phyloP scores from a whole-genome alignment of 2,797 vertebrate genomes.

The Sebastes trivittatus region DNA sequence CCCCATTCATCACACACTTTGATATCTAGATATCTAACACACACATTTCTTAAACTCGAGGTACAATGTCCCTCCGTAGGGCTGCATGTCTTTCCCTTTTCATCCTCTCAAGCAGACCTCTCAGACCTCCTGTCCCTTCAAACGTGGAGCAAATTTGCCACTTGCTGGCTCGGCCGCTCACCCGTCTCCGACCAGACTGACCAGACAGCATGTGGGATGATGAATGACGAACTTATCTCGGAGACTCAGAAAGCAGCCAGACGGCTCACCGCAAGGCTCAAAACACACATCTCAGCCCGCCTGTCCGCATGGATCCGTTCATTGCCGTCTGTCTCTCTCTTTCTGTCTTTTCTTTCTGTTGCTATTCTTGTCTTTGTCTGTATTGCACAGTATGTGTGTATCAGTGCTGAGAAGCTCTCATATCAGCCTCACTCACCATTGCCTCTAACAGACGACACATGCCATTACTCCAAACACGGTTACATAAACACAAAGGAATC shows the following conservation, averaged over 20 bases:
- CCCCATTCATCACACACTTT: not conserved
- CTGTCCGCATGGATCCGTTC: conserved; percentile 39
- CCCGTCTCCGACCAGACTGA: conserved; percentile 20
- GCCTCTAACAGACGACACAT: conserved; percentile 40
- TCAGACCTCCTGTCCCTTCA: conserved; percentile 3
- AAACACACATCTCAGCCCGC: conserved; percentile 23
- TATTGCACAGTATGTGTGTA: not conserved
- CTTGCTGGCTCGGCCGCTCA: not conserved
- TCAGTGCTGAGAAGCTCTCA: conserved; percentile 17
- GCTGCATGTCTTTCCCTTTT: not conserved
- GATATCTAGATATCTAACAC: not conserved
- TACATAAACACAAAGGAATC: conserved; percentile 57
- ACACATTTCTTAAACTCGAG: not conserved
- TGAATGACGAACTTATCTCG: conserved; percentile 60
- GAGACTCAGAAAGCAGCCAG: conserved; percentile 44
- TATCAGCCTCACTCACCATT: conserved; percentile 30
- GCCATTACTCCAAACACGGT: conserved; percentile 38
- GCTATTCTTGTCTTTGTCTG: conserved; percentile 56
- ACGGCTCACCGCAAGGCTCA: conserved; percentile 32
- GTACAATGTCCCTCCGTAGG: not conserved
- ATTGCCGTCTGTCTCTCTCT: not conserved
- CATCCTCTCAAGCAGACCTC: not conserved
- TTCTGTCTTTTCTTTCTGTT: conserved; percentile 30
- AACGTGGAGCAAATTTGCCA: conserved; percentile 14
- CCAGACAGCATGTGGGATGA: conserved; percentile 30